Evolutionary conservation across 2,797 vertebrate species (phyloP), one percentile per base, ranked within the genome.

Genomic region (Orientallactaga sibirica): DNA sequence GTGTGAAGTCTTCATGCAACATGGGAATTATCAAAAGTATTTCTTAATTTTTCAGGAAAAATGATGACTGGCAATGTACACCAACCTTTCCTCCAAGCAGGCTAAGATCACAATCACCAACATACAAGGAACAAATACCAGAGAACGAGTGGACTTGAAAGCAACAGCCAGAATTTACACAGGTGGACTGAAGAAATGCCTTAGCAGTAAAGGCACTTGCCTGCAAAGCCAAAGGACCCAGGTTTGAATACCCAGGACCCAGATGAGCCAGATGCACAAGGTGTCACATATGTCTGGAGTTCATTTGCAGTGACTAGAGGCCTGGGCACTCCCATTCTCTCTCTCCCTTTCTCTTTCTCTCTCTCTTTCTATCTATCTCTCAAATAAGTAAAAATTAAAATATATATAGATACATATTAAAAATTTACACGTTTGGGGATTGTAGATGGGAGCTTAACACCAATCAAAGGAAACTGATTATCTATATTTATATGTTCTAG

Each of bases 21-120:
- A 1, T 78, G 91, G 80, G 70, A 96, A 90, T 67, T 9, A 81
- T 4, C 37, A 14, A 41, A 52, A 82, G 48, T 78, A 1, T 66
- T 92, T 79, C 61, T 92, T 11, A 25, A 24, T 43, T 94, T 95
- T 95, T 58, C 88, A 81, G 82, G 82, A 70, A 25, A 66, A 93
- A 29, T 84, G 52, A 76, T 80, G 48, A 80, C n/a, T 41, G n/a
- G 68, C 79, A 82, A 61, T 20, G 16, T 43, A 41, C 90, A 75
- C 43, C 14, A n/a, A 52, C 24, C 14, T 84, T 84, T 85, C 66
- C 55, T 88, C 48, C 37, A 91, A 25, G 4, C n/a, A 85, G 19
- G 16, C 29, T n/a, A 89, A 92, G 87, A 22, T 52, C 14, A 27
- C 1, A 4, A 27, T 52, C 43, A n/a, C n/a, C 5, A 20, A 24